Percentiles rank a stretch among this genome's conserved stretches.
phyloP scores from a whole-genome alignment of 2,113 vertebrate genomes.

The Sinocyclocheilus maitianheensis region DNA sequence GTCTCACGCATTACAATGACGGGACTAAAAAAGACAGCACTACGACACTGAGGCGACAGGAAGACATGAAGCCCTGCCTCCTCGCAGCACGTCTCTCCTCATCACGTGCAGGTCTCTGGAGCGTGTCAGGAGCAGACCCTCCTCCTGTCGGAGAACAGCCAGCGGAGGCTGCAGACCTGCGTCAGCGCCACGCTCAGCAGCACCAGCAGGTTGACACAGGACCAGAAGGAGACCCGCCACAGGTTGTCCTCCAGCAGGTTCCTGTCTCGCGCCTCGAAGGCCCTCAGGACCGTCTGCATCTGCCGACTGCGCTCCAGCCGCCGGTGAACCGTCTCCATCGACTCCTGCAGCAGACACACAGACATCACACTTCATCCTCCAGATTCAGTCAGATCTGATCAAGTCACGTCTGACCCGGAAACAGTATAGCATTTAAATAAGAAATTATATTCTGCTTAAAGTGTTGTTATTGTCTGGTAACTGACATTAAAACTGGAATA shows the following conservation, averaged over 20 bases:
- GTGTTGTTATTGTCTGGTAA: too few relatives aligned
- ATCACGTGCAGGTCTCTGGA: neutral
- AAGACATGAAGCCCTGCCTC: neutral
- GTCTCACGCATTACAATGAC: neutral
- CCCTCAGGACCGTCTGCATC: slow-evolving; percentile 82
- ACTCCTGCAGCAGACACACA: slow-evolving; percentile 71
- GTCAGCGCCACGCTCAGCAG: slow-evolving; percentile 82
- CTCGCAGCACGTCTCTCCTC: neutral
- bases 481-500: too few relatives aligned
- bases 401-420: too few relatives aligned
- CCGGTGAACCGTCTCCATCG: slow-evolving; percentile 81
- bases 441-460: too few relatives aligned
- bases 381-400: too few relatives aligned
- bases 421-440: too few relatives aligned
- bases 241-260: slow-evolving; percentile 87
- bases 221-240: slow-evolving; percentile 87
- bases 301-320: slow-evolving; percentile 85
- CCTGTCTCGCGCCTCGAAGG: slow-evolving; percentile 86
- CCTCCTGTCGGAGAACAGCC: slow-evolving; percentile 84
- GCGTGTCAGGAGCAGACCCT: slow-evolving; percentile 75
- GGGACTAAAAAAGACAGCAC: neutral
- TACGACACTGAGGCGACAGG: neutral
- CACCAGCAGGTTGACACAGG: slow-evolving; percentile 79
- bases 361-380: too few relatives aligned
- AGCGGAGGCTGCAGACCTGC: slow-evolving; percentile 86